Base-by-base conservation (phyloP, 2,888 invertebrate species). In the Tetragnatha montana region DNA sequence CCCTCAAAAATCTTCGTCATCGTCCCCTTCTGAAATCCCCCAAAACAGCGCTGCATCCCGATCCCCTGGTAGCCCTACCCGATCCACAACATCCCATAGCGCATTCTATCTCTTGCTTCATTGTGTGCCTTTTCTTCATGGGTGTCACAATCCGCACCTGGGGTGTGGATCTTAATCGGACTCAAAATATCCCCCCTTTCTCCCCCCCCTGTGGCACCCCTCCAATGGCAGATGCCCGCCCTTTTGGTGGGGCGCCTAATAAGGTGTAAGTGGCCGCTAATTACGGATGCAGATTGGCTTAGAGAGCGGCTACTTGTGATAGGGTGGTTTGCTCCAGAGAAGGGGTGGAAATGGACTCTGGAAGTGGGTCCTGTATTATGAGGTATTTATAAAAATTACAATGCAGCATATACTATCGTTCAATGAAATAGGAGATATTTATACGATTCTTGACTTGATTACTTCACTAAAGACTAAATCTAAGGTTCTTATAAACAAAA, bases 71-170 rank as follows among this genome's bases (percentile, higher is more conserved):
- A 75, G 76, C 51, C 35, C 35, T 35, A 2, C 35, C 35, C 35
- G 60, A n/a, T 50, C 47, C 85, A 81, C 60, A 81, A 85, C 85
- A 85, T 85, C 84, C 81, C 85, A 89, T 81, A 81, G 81, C 85
- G 84, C 78, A 74, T 89, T 81, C 89, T 89, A 80, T 88, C 83
- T 81, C 85, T 70, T 81, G 81, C 85, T 75, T 71, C 69, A 89
- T 89, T 89, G 89, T 89, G 73, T 21, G 89, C 85, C 89, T 89
- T 89, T 89, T 89, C 89, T 89, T 89, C 85, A 89, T 89, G 85
- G 89, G 89, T 89, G 89, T 89, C 89, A 89, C 89, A 89, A 86
- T 86, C 89, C 76, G 71, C 89, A 86, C 89, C 89, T 86, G 89
- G 89, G 89, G 89, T 78, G 89, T 89, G 85, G 89, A 81, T 85